phyloP scores from a whole-genome alignment of 2,888 invertebrate species.

The Drosophila quasianomalipes region DNA sequence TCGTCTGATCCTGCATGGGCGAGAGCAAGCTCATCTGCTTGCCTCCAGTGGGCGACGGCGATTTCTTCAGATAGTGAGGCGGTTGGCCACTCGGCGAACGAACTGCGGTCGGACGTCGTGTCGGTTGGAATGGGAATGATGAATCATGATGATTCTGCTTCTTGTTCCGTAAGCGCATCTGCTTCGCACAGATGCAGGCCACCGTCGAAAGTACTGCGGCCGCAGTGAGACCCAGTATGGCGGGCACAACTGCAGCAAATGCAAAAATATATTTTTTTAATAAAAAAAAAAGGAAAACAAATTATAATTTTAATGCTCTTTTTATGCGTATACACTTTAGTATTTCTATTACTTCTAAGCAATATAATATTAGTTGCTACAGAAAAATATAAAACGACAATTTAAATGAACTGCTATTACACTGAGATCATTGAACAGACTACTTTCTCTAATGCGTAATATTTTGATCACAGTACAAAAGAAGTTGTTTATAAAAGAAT shows the following conservation, averaged over 20 bases:
- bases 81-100: slow-evolving; percentile 93
- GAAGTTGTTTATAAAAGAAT: not conserved
- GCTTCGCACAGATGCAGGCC: slow-evolving; percentile 84
- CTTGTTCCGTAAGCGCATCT: slow-evolving; percentile 83
- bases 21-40: slow-evolving; percentile 83
- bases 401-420: not conserved
- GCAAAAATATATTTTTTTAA: not conserved
- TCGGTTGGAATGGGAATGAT: slow-evolving; percentile 85
- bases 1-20: slow-evolving; percentile 83
- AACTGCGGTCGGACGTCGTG: slow-evolving; percentile 87
- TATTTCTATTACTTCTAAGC: not conserved
- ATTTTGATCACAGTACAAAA: not conserved
- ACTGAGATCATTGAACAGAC: not conserved
- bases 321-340: not conserved
- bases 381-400: not conserved
- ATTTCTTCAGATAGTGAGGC: slow-evolving; percentile 94
- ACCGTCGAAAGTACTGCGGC: slow-evolving; percentile 84
- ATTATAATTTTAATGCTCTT: not conserved
- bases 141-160: slow-evolving; percentile 84
- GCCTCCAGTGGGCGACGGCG: slow-evolving; percentile 93
- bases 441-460: not conserved
- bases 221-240: slow-evolving; percentile 84
- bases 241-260: slow-evolving; percentile 82
- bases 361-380: not conserved
- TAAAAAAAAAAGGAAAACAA: not conserved